Percentiles rank a stretch among this genome's conserved stretches.
Evolutionary conservation across 2,888 invertebrate species (phyloP).

Genomic region (Autographa gamma): DNA sequence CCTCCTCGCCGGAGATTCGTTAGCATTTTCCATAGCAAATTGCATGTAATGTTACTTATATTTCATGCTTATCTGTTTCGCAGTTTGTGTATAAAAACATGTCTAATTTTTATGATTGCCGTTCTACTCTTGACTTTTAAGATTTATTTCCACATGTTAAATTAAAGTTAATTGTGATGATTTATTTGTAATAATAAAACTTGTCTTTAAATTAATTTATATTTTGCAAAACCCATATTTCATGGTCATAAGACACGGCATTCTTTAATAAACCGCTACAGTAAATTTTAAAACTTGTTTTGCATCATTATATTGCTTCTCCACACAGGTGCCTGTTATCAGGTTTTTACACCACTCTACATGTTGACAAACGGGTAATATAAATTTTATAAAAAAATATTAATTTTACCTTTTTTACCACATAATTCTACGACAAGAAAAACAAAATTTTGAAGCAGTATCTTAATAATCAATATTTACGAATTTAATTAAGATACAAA

Average conservation of each 20-base stretch:
- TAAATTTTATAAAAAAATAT: background rate
- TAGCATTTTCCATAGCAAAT: slow-evolving; percentile 41
- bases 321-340: slow-evolving; percentile 3
- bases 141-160: background rate
- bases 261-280: background rate
- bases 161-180: background rate
- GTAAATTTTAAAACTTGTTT: slow-evolving; percentile 5
- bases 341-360: background rate
- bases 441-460: background rate
- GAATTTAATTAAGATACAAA: no score
- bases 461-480: no score
- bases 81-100: slow-evolving; percentile 12
- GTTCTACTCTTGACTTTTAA: background rate
- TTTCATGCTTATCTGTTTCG: slow-evolving; percentile 18
- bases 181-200: background rate
- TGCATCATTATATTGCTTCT: slow-evolving; percentile 5
- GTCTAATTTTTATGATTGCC: slow-evolving; percentile 6
- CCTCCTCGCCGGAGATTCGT: slow-evolving; percentile 31
- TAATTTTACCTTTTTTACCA: background rate
- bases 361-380: slow-evolving; percentile 3
- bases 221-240: background rate
- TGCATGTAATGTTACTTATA: slow-evolving; percentile 16
- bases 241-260: background rate
- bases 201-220: background rate
- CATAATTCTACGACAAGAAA: background rate